Conservation (phyloP, 2,113 vertebrate genomes). For the Laticauda colubrina region DNA sequence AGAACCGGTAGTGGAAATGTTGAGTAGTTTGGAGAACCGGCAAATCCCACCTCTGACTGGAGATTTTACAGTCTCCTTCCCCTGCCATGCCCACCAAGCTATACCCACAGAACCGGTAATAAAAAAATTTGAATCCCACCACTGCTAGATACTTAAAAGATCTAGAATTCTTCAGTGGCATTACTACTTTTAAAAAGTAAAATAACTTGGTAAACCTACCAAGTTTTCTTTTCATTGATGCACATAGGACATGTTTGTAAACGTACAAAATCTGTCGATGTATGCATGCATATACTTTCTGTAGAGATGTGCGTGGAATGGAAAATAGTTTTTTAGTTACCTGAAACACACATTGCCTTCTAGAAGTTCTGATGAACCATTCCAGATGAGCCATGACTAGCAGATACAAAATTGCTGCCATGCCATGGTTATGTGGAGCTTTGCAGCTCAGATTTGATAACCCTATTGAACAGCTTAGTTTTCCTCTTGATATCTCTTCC, state of each 20-base stretch:
- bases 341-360: not conserved
- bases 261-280: not conserved
- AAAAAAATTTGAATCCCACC: too few species aligned
- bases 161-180: not conserved
- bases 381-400: not conserved
- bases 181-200: not conserved
- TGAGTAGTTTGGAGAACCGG: too few species aligned
- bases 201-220: not conserved
- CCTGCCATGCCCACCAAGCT: too few species aligned
- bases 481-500: not conserved
- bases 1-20: too few species aligned
- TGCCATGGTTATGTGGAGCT: not conserved
- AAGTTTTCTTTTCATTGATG: not conserved
- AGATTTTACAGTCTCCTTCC: too few species aligned
- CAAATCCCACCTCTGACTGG: too few species aligned
- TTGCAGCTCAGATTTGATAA: not conserved
- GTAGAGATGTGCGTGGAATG: not conserved
- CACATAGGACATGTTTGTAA: not conserved
- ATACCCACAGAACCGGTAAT: too few species aligned
- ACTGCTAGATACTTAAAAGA: not conserved
- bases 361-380: not conserved
- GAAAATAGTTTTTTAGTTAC: not conserved
- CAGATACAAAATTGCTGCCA: not conserved
- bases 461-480: not conserved
- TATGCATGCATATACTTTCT: not conserved